Base-by-base conservation (phyloP, 2,888 invertebrate species). In the Gandaritis pyraliata region DNA sequence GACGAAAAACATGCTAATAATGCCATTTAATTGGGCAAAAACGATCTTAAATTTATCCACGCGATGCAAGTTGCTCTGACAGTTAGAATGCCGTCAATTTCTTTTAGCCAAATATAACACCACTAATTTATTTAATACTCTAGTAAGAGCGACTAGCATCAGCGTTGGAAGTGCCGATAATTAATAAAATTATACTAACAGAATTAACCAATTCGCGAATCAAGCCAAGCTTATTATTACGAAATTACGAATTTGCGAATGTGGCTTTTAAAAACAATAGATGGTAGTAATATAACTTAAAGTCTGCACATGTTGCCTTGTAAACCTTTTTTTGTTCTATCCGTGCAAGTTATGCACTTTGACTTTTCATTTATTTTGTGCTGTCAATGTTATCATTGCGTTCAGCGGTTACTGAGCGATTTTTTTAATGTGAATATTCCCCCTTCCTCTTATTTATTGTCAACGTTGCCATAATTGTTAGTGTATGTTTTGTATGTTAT, bases 251-350 rank as follows among this genome's bases (percentile, higher is more conserved):
- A 82, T 83, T 82, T 84, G 90, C 90, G 88, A 85, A 85, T 82
- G 83, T 86, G 90, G 90, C 90, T 90, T 90, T 83, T 80, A 78
- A 82, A 86, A 82, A 83, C 77, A 83, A 86, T 88, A 89, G 85
- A 80, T 77, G 78, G 80, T 88, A 88, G 88, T 88, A 85, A 84
- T 87, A 86, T 83, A 92, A 90, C 89, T 83, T 88, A 83, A 92
- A 92, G 92, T 92, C 91, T 92, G 92, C 91, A 92, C 91, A 88
- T 80, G 92, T 88, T 92, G 92, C 92, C 92, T 92, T 92, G 91
- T 90, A 90, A 83, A 83, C 80, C 83, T 85, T 82, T 86, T 89
- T 79, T 80, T 85, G 84, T 88, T 88, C 82, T 81, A 82, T 77
- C 75, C 77, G 85, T 86, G 88, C 87, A 79, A 78, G 76, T 82